Percentiles rank a stretch among this genome's conserved stretches.
phyloP scores from a whole-genome alignment of 2,888 invertebrate species.

The Rapana venosa region DNA sequence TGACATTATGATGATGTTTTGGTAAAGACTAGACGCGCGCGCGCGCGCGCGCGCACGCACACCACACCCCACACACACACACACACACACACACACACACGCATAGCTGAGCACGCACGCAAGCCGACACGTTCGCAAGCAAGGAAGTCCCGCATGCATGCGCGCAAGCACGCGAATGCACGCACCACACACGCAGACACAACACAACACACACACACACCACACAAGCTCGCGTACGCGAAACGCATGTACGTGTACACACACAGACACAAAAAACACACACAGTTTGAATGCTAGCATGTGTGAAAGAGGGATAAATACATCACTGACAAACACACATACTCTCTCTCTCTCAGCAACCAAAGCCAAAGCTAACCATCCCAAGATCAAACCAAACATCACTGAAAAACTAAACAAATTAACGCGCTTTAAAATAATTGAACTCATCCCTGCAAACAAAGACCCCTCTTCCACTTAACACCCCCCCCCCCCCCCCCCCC shows the following conservation, averaged over 20 bases:
- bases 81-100: background rate
- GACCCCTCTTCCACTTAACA: no score
- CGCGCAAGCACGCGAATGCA: background rate
- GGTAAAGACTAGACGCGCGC: background rate
- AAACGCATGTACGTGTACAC: background rate
- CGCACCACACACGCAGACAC: background rate
- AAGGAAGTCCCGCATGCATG: background rate
- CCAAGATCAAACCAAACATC: no score
- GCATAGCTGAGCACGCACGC: background rate
- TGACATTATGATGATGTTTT: background rate
- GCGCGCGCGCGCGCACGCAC: background rate
- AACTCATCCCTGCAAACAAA: no score
- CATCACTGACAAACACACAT: no score
- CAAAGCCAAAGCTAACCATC: no score
- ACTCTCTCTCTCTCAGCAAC: no score
- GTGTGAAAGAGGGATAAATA: no score
- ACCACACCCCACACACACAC: conserved; percentile 23
- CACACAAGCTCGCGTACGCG: background rate
- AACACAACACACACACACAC: background rate
- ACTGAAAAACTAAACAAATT: no score
- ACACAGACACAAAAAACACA: background rate
- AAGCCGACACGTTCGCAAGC: background rate
- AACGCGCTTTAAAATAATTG: no score
- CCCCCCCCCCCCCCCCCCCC: no score
- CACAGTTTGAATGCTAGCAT: background rate